Base-by-base conservation (phyloP, 2,888 invertebrate genomes). In the Drosophila formosana region DNA sequence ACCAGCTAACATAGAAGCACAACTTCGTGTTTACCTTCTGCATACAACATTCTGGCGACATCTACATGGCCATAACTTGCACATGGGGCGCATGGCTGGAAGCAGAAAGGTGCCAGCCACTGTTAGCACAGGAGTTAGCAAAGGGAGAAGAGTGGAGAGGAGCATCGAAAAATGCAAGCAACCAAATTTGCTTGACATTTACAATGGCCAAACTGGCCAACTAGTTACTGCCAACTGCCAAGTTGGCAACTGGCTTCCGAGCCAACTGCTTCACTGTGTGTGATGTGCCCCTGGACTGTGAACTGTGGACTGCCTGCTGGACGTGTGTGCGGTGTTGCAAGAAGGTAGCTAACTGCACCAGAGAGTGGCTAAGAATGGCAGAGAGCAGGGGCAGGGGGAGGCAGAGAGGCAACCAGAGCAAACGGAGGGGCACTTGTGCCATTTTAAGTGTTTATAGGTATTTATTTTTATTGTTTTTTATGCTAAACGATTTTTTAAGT, bases 381-480 rank as follows among this genome's bases (percentile, higher is more conserved):
- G n/a, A 13, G 45, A 55, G 56, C 18, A 28, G 30, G n/a, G n/a
- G 32, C 9, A 8, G 26, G 18, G 26, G 37, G 45, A 8, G 5
- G 6, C 2, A 30, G 8, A 11, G 55, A 11, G 26, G 26, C 25
- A 28, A 37, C 7, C 39, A 37, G 34, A 55, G 45, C 45, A 47
- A 47, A 46, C 46, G 3, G 46, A 43, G 68, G 18, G 61, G 61
- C 64, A 81, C 68, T 75, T 88, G 78, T 75, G 83, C 88, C 88
- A 88, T 84, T 84, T 88, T 73, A 88, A 88, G 83, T 84, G 83
- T 84, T 88, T 84, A 88, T 86, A 88, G 88, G 88, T 84, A 84
- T 84, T 84, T 84, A 78, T 78, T 84, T 84, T 86, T 86, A 84
- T 84, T 84, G 83, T 84, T 88, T 88, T 75, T 78, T 84, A 86